Evolutionary conservation across 2,888 invertebrate species (phyloP).

Genomic region (Timandra comae): DNA sequence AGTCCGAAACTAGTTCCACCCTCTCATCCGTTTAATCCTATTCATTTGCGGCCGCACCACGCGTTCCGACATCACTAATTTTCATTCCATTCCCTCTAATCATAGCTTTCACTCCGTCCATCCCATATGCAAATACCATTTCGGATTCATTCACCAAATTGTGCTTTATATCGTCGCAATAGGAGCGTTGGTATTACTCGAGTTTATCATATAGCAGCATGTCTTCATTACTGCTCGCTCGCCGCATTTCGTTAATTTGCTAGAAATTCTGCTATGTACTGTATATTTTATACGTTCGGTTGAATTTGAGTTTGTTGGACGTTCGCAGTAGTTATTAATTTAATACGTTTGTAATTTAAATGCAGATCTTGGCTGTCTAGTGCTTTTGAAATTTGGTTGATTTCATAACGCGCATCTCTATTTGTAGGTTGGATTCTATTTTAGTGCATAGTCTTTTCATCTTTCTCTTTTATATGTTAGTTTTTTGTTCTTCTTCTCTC

Average conservation of each 20-base stretch:
- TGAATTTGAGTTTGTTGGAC: conserved; percentile 1
- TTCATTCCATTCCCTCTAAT: conserved; percentile 4
- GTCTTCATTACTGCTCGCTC: conserved; percentile 15
- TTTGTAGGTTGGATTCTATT: too few species aligned
- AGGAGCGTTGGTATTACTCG: too few species aligned
- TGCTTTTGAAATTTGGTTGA: too few species aligned
- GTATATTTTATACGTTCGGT: neutral
- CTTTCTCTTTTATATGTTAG: too few species aligned
- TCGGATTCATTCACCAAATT: neutral
- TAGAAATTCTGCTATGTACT: conserved; percentile 2
- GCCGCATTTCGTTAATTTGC: conserved; percentile 12
- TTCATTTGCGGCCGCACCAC: conserved; percentile 4
- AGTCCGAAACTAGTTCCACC: too few species aligned
- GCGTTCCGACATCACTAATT: conserved; percentile 5
- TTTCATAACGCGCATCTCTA: too few species aligned
- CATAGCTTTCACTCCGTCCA: neutral
- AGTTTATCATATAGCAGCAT: conserved; percentile 4
- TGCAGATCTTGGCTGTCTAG: too few species aligned
- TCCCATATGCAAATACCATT: neutral
- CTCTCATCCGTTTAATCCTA: conserved; percentile 4
- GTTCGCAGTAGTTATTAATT: too few species aligned
- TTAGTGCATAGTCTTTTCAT: too few species aligned
- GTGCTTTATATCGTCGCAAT: too few species aligned
- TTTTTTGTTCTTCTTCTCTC: too few species aligned
- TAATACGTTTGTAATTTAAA: too few species aligned